phyloP scores from a whole-genome alignment of 2,113 vertebrate genomes.

The Fregetta grallaria region DNA sequence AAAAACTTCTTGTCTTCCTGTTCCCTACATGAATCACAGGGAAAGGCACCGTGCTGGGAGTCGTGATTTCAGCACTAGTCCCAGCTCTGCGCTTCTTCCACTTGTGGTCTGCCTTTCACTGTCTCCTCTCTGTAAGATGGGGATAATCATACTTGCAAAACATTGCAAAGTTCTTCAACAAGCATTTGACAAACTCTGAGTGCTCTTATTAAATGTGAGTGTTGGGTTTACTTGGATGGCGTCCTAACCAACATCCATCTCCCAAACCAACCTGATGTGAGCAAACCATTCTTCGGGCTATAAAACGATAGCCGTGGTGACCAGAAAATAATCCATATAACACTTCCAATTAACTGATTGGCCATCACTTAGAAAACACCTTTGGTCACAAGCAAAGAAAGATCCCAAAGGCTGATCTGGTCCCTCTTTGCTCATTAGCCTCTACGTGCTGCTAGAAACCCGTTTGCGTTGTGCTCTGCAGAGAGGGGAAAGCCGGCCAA shows the following conservation, averaged over 20 bases:
- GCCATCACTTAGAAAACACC: not conserved
- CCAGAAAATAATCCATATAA: not conserved
- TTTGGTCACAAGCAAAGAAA: not conserved
- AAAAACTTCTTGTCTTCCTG: not conserved
- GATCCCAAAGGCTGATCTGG: not conserved
- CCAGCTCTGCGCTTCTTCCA: not conserved
- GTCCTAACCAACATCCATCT: not conserved
- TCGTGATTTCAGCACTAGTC: rapidly evolving
- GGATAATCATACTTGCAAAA: not conserved
- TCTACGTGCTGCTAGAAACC: not conserved
- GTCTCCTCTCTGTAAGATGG: not conserved
- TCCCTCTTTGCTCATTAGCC: not conserved
- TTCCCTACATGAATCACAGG: not conserved
- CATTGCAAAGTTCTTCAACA: not conserved
- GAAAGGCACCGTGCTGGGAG: not conserved
- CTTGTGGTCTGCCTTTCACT: not conserved
- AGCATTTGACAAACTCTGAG: not conserved
- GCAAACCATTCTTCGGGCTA: not conserved
- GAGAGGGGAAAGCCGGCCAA: not conserved
- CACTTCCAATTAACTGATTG: not conserved
- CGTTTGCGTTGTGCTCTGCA: rapidly evolving
- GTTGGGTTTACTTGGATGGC: not conserved
- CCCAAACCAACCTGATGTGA: not conserved
- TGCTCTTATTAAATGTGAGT: not conserved
- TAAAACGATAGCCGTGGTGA: not conserved